A percentile compares a stretch with the other conserved stretches of the same genome.
phyloP scores from a whole-genome alignment of 2,888 invertebrate genomes.

The Hirtodrosophila confusa region DNA sequence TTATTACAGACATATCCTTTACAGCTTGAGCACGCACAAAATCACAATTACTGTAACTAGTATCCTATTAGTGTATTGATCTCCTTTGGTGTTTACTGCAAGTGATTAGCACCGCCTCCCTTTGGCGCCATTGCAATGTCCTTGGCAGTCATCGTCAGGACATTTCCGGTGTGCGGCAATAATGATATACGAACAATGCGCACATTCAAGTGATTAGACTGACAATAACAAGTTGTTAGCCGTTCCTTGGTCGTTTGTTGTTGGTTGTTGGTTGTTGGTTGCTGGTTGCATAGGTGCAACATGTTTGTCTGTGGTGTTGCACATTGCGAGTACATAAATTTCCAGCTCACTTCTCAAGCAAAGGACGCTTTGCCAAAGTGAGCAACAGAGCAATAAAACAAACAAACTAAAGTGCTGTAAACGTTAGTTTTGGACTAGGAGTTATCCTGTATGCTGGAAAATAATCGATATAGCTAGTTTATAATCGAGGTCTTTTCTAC shows the following conservation, averaged over 20 bases:
- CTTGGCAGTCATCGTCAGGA: conserved; percentile 25
- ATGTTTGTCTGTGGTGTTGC: conserved; percentile 42
- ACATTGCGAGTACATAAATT: conserved; percentile 61
- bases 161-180: conserved; percentile 44
- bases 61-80: conserved; percentile 37
- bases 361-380: conserved; percentile 61
- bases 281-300: conserved; percentile 40
- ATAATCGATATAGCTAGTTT: no score
- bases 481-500: no score
- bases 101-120: conserved; percentile 11
- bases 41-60: conserved; percentile 8
- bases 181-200: conserved; percentile 58
- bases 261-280: conserved; percentile 8
- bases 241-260: conserved; percentile 8
- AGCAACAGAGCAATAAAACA: conserved; percentile 34
- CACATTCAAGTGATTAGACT: conserved; percentile 50
- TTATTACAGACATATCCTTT: neutral
- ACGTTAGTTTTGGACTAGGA: no score
- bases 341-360: conserved; percentile 54
- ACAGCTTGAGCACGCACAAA: neutral
- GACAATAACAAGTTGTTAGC: conserved; percentile 63
- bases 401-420: conserved; percentile 1
- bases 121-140: conserved; percentile 20
- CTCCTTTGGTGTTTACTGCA: conserved; percentile 12
- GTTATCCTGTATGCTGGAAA: no score